Percentiles rank a stretch among this genome's conserved stretches.
phyloP scores from a whole-genome alignment of 1,140 invertebrate species.

The Schlechtendalia chinensis region DNA sequence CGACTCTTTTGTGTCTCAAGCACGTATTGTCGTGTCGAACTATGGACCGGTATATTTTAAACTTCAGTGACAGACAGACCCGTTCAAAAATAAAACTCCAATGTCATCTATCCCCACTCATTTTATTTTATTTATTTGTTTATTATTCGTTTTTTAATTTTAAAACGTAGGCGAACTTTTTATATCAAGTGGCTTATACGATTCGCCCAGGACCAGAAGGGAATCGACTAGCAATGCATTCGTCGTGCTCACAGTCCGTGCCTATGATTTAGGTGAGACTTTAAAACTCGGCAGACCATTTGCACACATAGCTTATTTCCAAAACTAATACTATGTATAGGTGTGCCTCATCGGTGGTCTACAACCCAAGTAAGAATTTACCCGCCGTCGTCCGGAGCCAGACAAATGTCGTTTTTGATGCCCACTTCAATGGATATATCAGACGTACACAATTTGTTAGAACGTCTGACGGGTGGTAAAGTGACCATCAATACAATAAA shows the following conservation, averaged over 20 bases:
- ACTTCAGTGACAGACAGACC: not conserved
- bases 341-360: slow-evolving; percentile 68
- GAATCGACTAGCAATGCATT: slow-evolving; percentile 16
- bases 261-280: slow-evolving; percentile 36
- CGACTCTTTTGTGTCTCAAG: slow-evolving; percentile 34
- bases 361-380: slow-evolving; percentile 67
- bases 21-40: slow-evolving; percentile 7
- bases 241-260: slow-evolving; percentile 15
- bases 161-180: slow-evolving; percentile 26
- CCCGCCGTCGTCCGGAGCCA: slow-evolving; percentile 66
- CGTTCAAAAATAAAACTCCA: not conserved
- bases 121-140: not conserved
- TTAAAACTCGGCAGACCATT: too few relatives aligned
- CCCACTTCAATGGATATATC: slow-evolving; percentile 68
- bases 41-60: slow-evolving; percentile 23
- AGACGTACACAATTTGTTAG: slow-evolving; percentile 70
- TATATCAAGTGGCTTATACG: slow-evolving; percentile 13
- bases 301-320: not conserved
- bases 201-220: slow-evolving; percentile 18
- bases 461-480: slow-evolving; percentile 72
- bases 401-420: slow-evolving; percentile 75
- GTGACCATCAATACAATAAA: slow-evolving; percentile 72
- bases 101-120: not conserved
- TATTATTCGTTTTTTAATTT: not conserved
- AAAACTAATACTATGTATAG: slow-evolving; percentile 54